Conservation (phyloP, 2,888 invertebrate genomes). For the Drosophila paramelanica region DNA sequence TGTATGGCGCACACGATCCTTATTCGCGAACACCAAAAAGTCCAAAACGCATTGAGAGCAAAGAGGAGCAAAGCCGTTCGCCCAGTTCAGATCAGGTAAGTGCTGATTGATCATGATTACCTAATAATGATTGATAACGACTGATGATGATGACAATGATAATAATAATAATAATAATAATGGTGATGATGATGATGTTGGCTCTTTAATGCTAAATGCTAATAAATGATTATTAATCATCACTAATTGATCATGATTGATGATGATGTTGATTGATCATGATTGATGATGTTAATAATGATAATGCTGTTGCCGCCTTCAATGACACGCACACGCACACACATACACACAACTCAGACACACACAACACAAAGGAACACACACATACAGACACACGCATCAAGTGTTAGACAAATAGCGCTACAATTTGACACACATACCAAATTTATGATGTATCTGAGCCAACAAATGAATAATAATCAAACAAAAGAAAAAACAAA, state of each 20-base stretch:
- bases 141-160: constrained; percentile 12
- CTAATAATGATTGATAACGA: constrained; percentile 19
- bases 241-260: constrained; percentile 37
- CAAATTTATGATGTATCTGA: constrained; percentile 27
- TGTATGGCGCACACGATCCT: constrained; percentile 95
- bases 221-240: constrained; percentile 39
- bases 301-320: constrained; percentile 55
- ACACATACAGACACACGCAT: constrained; percentile 23
- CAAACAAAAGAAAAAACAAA: constrained; percentile 5
- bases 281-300: constrained; percentile 34
- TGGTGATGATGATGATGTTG: constrained; percentile 32
- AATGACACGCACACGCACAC: constrained; percentile 43
- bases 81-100: constrained; percentile 96
- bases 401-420: constrained; percentile 45
- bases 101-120: constrained; percentile 49
- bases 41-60: constrained; percentile 87
- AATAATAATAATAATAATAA: constrained; percentile 27
- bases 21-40: constrained; percentile 93
- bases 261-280: constrained; percentile 34
- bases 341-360: constrained; percentile 29
- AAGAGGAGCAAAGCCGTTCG: constrained; percentile 90
- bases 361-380: constrained; percentile 16
- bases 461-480: constrained; percentile 37
- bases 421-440: constrained; percentile 19
- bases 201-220: constrained; percentile 39